Base-by-base conservation (phyloP, 2,797 vertebrate genomes). In the Kryptolebias ocellatus region DNA sequence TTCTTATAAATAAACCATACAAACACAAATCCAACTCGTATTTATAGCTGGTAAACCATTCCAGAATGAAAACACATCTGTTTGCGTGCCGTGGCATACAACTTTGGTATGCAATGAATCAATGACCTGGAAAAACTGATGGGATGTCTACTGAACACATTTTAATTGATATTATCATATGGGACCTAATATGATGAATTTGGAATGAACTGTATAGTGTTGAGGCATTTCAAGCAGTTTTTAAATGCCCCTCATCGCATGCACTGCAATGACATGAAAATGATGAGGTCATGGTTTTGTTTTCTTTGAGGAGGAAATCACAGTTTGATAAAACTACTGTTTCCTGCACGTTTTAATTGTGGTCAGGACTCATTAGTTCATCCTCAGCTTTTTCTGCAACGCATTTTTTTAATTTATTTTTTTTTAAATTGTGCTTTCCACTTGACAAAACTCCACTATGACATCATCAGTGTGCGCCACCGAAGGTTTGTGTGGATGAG, bases 31-130 rank as follows among this genome's bases (percentile, higher is more conserved):
- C 34, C 57, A 77, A 77, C 72, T 70, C 45, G 72, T 46, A 74
- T 63, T 69, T 39, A 53, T 52, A 67, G 62, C 73, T 62, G 51
- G 55, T 63, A 17, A 28, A 70, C 63, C 65, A 70, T 70, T 76
- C 53, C 50, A 53, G 68, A 83, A 90, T 90, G 87, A 83, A 76
- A 83, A 87, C 69, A 89, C 78, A 70, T 77, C 71, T 70, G 81
- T 83, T 86, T 87, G 92, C 91, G 93, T 94, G 93, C 93, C 93
- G 92, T 89, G 93, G 92, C 93, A 90, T 93, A 91, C 92, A 93
- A 90, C 85, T 79, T 76, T 87, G 91, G 92, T 94, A 94, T 92
- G 91, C 92, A 90, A 90, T 92, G 92, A 86, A 81, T 90, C 69
- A 70, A 88, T 89, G 87, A 87, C 63, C 76, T 84, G 78, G 34